Conservation (phyloP, 1,140 invertebrate genomes). For the Diabrotica undecimpunctata region DNA sequence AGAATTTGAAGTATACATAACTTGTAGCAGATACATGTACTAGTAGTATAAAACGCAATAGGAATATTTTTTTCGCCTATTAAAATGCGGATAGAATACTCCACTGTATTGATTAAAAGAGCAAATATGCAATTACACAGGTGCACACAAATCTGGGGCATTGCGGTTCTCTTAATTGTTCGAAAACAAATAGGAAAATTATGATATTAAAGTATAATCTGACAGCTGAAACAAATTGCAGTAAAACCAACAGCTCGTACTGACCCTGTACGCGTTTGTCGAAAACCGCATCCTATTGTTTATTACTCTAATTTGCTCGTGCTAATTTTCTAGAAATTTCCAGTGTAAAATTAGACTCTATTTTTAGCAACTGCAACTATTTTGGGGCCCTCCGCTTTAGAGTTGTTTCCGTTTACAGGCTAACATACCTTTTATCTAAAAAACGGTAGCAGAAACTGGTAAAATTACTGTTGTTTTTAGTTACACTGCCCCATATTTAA, state of each 20-base stretch:
- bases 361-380: neutral
- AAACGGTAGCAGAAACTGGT: no score
- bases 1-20: no score
- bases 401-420: no score
- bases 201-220: constrained; percentile 19
- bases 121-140: constrained; percentile 11
- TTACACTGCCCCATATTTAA: no score
- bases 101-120: neutral
- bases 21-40: no score
- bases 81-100: no score
- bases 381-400: no score
- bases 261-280: constrained; percentile 10
- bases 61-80: no score
- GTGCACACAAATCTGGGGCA: constrained; percentile 11
- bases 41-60: no score
- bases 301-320: constrained; percentile 6
- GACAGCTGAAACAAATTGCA: constrained; percentile 14
- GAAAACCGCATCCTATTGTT: constrained; percentile 9
- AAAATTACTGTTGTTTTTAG: no score
- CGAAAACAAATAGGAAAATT: constrained; percentile 19
- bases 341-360: neutral
- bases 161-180: constrained; percentile 12
- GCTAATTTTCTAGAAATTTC: neutral
- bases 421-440: no score
- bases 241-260: constrained; percentile 6